Percentiles rank a stretch among this genome's conserved stretches.
phyloP scores from a whole-genome alignment of 2,113 vertebrate genomes.

The Podarcis muralis region DNA sequence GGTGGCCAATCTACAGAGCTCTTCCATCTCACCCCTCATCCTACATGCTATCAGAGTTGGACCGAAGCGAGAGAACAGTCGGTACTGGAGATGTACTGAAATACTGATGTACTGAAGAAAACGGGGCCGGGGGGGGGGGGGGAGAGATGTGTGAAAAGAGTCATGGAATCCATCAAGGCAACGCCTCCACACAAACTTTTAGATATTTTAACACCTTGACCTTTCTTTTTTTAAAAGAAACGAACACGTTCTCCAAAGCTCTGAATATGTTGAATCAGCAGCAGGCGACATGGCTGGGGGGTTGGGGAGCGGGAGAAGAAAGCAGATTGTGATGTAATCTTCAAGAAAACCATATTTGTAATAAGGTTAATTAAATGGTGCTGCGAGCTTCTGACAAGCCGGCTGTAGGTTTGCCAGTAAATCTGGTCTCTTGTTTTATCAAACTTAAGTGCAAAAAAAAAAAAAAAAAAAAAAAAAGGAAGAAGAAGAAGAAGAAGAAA shows the following conservation, averaged over 20 bases:
- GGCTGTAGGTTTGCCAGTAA: slow-evolving; percentile 74
- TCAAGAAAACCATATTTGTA: slow-evolving; percentile 78
- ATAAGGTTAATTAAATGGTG: slow-evolving; percentile 82
- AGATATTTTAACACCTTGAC: slow-evolving; percentile 68
- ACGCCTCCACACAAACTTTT: slow-evolving; percentile 30
- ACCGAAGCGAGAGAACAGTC: background rate
- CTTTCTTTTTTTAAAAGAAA: slow-evolving; percentile 72
- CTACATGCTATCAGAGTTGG: background rate
- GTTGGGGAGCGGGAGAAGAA: background rate
- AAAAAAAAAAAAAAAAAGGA: background rate
- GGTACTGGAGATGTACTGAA: background rate
- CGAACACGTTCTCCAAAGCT: slow-evolving; percentile 70
- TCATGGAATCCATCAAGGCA: slow-evolving; percentile 6
- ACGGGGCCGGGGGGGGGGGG: too few species aligned
- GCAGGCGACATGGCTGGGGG: slow-evolving; percentile 39
- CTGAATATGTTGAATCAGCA: slow-evolving; percentile 71
- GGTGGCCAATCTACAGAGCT: background rate
- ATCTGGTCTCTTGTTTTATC: slow-evolving; percentile 73
- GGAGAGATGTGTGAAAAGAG: slow-evolving; percentile 1
- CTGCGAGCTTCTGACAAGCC: slow-evolving; percentile 72
- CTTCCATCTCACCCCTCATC: background rate
- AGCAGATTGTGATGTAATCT: slow-evolving; percentile 76
- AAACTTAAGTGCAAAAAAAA: slow-evolving; percentile 66
- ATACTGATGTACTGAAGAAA: background rate
- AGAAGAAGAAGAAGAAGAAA: slow-evolving; percentile 8